Percentiles rank a stretch among this genome's conserved stretches.
Evolutionary conservation across 2,888 invertebrate genomes (phyloP).

Genomic region (Azorinus chamasolen): DNA sequence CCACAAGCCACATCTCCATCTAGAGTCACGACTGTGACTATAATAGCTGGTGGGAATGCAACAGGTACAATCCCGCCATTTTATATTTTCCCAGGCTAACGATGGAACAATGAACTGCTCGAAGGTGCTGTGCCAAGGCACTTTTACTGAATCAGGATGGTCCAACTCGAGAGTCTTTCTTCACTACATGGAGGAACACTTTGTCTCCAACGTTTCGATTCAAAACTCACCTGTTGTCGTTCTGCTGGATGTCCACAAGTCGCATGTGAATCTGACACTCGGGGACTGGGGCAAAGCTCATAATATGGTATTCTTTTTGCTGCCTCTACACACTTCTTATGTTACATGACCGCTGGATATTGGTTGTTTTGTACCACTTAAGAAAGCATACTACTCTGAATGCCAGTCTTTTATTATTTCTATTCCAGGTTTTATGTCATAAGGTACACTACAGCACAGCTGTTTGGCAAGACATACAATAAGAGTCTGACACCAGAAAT

Average conservation of each 20-base stretch:
- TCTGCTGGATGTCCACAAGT: too few species aligned
- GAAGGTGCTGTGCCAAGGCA: conserved; percentile 18
- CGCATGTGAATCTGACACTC: conserved; percentile 33
- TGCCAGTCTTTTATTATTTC: conserved; percentile 9
- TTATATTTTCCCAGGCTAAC: too few species aligned
- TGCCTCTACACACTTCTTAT: conserved; percentile 25
- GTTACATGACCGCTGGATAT: too few species aligned
- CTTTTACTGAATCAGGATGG: conserved; percentile 33
- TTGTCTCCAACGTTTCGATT: conserved; percentile 24
- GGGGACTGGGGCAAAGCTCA: conserved; percentile 26
- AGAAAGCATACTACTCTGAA: too few species aligned
- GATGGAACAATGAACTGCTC: too few species aligned
- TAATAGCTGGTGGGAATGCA: conserved; percentile 36
- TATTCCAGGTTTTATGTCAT: conserved; percentile 18
- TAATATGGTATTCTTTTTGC: conserved; percentile 45
- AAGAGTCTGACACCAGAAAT: conserved; percentile 28
- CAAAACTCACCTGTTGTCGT: conserved; percentile 39
- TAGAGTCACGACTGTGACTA: conserved; percentile 17
- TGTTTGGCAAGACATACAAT: conserved; percentile 31
- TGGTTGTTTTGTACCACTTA: too few species aligned
- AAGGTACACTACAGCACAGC: conserved; percentile 9
- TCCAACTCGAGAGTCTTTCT: conserved; percentile 34
- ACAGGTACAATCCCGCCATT: too few species aligned
- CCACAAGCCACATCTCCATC: conserved; percentile 26
- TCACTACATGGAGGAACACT: conserved; percentile 26